Conservation (phyloP, 2,113 vertebrate species). For the Pholis gunnellus region DNA sequence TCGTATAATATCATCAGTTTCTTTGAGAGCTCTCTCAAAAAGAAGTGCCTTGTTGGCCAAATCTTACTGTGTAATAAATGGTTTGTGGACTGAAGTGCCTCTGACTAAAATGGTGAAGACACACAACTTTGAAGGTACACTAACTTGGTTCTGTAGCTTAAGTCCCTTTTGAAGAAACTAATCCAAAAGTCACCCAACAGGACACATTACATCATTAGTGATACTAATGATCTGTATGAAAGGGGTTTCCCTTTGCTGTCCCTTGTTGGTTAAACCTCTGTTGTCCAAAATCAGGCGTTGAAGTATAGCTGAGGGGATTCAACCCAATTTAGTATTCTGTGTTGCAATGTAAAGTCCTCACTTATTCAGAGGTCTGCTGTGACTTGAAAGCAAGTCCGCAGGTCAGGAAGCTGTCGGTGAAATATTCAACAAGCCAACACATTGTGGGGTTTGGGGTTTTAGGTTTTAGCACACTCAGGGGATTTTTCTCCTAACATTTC, state of each 20-base stretch:
- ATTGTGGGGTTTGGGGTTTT: conserved; percentile 47
- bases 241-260: conserved; percentile 4
- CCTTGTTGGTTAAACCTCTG: conserved; percentile 14
- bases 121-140: background rate
- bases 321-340: conserved; percentile 33
- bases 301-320: conserved; percentile 13
- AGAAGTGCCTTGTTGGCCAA: background rate
- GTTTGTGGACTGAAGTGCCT: background rate
- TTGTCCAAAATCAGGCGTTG: background rate
- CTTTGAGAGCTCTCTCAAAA: background rate
- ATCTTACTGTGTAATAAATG: background rate
- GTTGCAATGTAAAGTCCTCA: conserved; percentile 51
- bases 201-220: background rate
- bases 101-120: background rate
- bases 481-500: conserved; percentile 61
- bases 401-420: conserved; percentile 69
- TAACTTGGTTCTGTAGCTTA: background rate
- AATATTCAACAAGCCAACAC: conserved; percentile 74
- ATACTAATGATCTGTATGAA: background rate
- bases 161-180: background rate
- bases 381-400: conserved; percentile 67
- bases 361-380: conserved; percentile 56
- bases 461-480: conserved; percentile 66
- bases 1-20: background rate
- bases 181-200: background rate